Conservation (phyloP, 2,113 vertebrate genomes). For the Zosterops hypoxanthus region DNA sequence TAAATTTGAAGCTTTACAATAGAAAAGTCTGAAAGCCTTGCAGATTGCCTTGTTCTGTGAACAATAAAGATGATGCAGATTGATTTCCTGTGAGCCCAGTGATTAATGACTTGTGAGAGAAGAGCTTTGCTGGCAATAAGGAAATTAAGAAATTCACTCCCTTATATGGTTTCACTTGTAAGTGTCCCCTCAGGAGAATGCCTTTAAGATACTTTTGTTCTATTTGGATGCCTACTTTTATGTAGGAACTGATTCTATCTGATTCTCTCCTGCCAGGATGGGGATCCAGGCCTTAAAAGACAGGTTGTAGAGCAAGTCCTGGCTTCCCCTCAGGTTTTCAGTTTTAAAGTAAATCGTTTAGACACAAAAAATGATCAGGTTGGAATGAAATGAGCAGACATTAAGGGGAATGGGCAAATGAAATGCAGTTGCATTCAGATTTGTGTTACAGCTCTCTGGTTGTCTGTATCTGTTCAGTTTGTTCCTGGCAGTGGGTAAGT, state of each 20-base stretch:
- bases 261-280: background rate
- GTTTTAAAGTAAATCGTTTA: background rate
- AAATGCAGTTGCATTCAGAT: background rate
- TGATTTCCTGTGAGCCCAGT: background rate
- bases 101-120: background rate
- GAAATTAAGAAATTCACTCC: slow-evolving; percentile 17
- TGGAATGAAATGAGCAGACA: background rate
- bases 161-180: background rate
- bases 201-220: background rate
- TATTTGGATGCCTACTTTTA: background rate
- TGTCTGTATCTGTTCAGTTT: background rate
- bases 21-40: background rate
- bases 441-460: background rate
- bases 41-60: background rate
- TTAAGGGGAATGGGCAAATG: background rate
- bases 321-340: background rate
- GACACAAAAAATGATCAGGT: background rate
- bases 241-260: background rate
- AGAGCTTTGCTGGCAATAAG: background rate
- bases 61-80: background rate
- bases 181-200: background rate
- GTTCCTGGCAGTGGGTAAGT: background rate
- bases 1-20: background rate
- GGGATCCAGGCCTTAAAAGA: background rate
- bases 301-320: background rate